Evolutionary conservation across 2,113 vertebrate species (phyloP).

Genomic region (Neotoma lepida): DNA sequence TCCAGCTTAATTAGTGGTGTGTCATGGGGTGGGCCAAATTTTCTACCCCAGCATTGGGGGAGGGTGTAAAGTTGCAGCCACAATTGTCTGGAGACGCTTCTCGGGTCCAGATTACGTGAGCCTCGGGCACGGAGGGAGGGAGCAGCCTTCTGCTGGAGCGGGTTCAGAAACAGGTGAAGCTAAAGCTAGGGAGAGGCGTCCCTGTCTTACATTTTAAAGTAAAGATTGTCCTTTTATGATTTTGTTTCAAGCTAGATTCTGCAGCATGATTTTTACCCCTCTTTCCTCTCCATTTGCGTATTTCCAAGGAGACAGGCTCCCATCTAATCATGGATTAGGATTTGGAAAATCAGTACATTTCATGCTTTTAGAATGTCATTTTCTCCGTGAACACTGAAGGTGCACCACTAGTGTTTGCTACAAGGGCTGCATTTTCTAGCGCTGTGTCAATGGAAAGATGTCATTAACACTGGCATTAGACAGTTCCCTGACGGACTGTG

Average conservation of each 20-base stretch:
- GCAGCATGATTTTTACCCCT: not conserved
- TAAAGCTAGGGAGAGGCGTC: accelerated
- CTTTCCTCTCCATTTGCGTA: conserved; percentile 31
- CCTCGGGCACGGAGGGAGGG: not conserved
- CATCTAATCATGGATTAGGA: conserved; percentile 17
- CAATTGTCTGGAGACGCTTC: conserved; percentile 50
- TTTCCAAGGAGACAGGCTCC: conserved; percentile 54
- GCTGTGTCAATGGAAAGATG: not conserved
- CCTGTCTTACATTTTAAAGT: not conserved
- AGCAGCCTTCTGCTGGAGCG: not conserved
- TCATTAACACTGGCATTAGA: not conserved
- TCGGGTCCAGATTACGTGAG: conserved; percentile 9
- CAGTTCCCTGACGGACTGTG: not conserved
- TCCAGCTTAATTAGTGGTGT: conserved; percentile 42
- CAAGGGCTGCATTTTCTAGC: not conserved
- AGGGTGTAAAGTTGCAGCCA: conserved; percentile 46
- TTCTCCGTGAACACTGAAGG: not conserved
- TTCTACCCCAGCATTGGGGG: conserved; percentile 15
- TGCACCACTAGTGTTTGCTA: not conserved
- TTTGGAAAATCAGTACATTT: conserved; percentile 44
- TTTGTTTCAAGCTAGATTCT: not conserved
- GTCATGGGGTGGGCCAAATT: conserved; percentile 53
- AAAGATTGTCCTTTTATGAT: not conserved
- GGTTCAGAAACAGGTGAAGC: not conserved
- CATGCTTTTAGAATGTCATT: conserved; percentile 11